phyloP scores from a whole-genome alignment of 2,797 vertebrate species.

The Cryptoblepharus egeriae region DNA sequence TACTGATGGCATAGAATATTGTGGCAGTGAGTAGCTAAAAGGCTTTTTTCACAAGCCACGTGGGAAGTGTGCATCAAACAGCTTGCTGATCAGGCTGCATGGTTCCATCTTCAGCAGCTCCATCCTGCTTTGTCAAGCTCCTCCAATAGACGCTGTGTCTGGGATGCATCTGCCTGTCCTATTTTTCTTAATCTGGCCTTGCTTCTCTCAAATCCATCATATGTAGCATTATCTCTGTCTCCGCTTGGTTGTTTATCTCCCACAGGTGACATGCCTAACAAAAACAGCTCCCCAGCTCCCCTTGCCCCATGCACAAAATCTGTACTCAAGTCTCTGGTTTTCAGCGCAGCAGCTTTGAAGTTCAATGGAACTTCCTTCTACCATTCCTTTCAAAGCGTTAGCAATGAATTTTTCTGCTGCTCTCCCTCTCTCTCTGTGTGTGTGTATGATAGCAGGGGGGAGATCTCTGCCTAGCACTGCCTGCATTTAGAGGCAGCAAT shows the following conservation, averaged over 20 bases:
- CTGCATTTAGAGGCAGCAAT: conserved; percentile 18
- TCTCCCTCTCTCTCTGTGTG: too few relatives aligned
- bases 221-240: not conserved
- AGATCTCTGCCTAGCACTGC: not conserved
- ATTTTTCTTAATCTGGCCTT: not conserved
- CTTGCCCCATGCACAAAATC: conserved; percentile 3
- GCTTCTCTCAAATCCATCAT: not conserved
- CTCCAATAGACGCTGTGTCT: not conserved
- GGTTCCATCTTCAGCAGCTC: not conserved
- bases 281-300: not conserved
- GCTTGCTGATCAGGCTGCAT: not conserved
- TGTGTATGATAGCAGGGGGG: not conserved
- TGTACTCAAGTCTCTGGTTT: not conserved
- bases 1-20: not conserved
- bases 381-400: not conserved
- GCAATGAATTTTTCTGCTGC: not conserved
- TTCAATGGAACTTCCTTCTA: not conserved
- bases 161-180: not conserved
- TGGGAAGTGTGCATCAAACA: not conserved
- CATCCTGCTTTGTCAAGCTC: not conserved
- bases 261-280: not conserved
- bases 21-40: not conserved
- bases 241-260: not conserved
- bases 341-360: conserved; percentile 2
- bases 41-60: not conserved